These are phyloP conservation scores for Alentia gelatinosa DNA, from an alignment of 2,888 invertebrate genomes.

Conservation along the genomic window DNA sequence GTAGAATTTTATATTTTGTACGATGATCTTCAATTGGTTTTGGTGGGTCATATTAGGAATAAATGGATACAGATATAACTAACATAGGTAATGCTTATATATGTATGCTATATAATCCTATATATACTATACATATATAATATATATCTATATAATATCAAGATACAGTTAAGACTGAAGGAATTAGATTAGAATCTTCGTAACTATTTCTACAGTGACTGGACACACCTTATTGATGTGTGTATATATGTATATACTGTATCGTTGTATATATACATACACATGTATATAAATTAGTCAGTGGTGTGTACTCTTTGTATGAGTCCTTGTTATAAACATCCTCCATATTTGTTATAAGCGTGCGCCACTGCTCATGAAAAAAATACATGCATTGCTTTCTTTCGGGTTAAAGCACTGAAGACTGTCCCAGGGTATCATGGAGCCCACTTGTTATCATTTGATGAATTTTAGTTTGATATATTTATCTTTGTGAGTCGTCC, in stretches of 20 bases:
- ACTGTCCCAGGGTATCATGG: not conserved
- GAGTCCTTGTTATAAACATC: not conserved
- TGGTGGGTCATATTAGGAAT: conserved; percentile 37
- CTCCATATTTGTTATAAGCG: not conserved
- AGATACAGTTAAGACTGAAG: conserved; percentile 18
- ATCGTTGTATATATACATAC: conserved; percentile 45
- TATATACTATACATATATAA: conserved; percentile 36
- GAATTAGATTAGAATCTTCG: conserved; percentile 31
- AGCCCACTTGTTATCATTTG: conserved; percentile 12
- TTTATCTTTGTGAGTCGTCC: conserved; percentile 13
- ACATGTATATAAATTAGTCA: conserved; percentile 30
- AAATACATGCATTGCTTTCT: not conserved
- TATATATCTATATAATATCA: conserved; percentile 42
- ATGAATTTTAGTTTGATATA: conserved; percentile 40
- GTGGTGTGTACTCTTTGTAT: not conserved
- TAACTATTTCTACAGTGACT: conserved; percentile 31
- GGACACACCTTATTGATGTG: not conserved
- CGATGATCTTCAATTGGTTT: conserved; percentile 43
- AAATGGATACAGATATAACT: conserved; percentile 28
- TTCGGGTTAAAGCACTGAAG: not conserved
- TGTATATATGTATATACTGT: conserved; percentile 47
- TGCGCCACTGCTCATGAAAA: not conserved
- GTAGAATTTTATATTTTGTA: conserved; percentile 47
- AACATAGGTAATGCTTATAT: conserved; percentile 35
- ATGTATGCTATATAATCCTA: not conserved